A percentile compares a stretch with the other conserved stretches of the same genome.
These are phyloP conservation scores for Mellivora capensis DNA, from an alignment of 2,113 vertebrate genomes.

Conservation along the genomic window DNA sequence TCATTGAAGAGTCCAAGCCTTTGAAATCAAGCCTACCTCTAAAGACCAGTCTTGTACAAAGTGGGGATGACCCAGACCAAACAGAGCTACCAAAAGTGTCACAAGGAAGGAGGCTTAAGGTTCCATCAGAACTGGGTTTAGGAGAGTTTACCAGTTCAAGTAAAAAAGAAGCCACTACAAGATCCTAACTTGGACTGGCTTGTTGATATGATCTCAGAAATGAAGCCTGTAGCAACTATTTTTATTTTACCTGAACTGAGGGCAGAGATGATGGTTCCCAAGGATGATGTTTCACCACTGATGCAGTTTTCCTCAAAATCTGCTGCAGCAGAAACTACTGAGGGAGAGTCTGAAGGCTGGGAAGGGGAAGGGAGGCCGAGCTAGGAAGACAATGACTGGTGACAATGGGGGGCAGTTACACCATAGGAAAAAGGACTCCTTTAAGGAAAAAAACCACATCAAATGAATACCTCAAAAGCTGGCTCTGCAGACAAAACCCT, in stretches of 20 bases:
- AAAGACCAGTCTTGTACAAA: conserved; percentile 59
- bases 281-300: conserved; percentile 64
- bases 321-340: conserved; percentile 86
- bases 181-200: conserved; percentile 96
- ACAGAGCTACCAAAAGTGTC: conserved; percentile 60
- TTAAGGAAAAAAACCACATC: not conserved
- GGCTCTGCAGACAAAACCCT: conserved; percentile 45
- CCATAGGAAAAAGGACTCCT: conserved; percentile 8
- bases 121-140: conserved; percentile 77
- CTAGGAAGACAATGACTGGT: conserved; percentile 92
- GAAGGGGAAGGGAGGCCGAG: conserved; percentile 90
- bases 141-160: conserved; percentile 95
- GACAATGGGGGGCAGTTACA: conserved; percentile 59
- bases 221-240: conserved; percentile 87
- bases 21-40: conserved; percentile 73
- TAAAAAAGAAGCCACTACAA: conserved; percentile 86
- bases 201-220: conserved; percentile 96
- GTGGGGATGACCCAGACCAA: conserved; percentile 71
- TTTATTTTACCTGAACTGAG: conserved; percentile 80
- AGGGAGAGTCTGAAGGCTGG: conserved; percentile 93
- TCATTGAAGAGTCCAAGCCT: conserved; percentile 76
- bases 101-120: conserved; percentile 75
- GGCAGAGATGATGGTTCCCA: conserved; percentile 54
- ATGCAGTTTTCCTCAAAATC: conserved; percentile 90
- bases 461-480: conserved; percentile 77